These are phyloP conservation scores for Drosophila rhopaloa DNA, from an alignment of 1,140 invertebrate genomes.

Conservation along the genomic window DNA sequence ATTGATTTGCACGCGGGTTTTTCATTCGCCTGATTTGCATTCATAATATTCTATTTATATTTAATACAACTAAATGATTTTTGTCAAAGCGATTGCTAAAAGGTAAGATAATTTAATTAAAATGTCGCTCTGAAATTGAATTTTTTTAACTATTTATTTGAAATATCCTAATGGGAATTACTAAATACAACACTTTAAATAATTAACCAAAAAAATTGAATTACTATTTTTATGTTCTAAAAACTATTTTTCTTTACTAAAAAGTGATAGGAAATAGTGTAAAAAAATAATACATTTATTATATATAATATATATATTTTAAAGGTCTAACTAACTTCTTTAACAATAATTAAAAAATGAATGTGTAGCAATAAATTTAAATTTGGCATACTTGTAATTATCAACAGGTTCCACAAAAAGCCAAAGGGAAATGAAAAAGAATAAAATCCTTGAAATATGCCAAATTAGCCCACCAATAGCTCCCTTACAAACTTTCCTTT, in stretches of 20 bases:
- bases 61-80: constrained; percentile 12
- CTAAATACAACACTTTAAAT: no score
- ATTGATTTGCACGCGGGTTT: background rate
- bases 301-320: no score
- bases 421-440: background rate
- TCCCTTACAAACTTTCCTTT: constrained; percentile 13
- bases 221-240: no score
- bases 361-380: no score
- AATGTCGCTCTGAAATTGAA: background rate
- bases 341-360: no score
- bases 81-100: constrained; percentile 12
- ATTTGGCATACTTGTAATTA: no score
- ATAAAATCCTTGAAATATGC: background rate
- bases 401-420: no score
- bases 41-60: background rate
- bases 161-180: background rate
- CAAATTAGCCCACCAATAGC: constrained; percentile 8
- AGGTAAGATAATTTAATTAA: constrained; percentile 30
- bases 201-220: no score
- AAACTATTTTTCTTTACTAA: no score
- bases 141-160: background rate
- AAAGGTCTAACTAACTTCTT: no score
- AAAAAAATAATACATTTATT: no score
- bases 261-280: no score
- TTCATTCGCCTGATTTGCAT: constrained; percentile 14